Evolutionary conservation across 2,113 vertebrate genomes (phyloP).

Genomic region (Syrrhaptes paradoxus): DNA sequence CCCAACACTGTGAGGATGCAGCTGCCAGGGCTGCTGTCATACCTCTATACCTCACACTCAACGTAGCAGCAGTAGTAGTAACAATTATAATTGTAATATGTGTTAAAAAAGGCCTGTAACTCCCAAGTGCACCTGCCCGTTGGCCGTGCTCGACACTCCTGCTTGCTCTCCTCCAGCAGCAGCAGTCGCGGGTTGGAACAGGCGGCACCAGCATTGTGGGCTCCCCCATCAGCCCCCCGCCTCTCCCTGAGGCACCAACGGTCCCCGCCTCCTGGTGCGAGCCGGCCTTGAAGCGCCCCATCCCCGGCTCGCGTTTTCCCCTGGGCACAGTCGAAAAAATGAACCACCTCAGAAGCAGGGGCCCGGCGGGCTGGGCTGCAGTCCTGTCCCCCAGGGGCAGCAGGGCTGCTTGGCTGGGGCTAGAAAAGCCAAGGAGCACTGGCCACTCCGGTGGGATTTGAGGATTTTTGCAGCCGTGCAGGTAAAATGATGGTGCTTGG

Average conservation of each 20-base stretch:
- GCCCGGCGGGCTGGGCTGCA: fast-evolving
- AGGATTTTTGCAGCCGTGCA: neutral
- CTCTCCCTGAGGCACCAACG: fast-evolving
- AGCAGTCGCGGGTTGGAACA: too few species aligned
- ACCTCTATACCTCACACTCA: neutral
- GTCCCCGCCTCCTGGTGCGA: fast-evolving
- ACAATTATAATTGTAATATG: too few species aligned
- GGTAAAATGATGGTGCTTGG: fast-evolving
- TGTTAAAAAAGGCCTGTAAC: neutral
- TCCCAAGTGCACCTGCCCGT: fast-evolving
- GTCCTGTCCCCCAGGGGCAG: too few species aligned
- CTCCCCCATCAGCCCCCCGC: too few species aligned
- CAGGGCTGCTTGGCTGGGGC: neutral
- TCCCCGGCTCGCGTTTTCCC: fast-evolving
- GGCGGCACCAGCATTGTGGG: too few species aligned
- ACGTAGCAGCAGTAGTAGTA: too few species aligned
- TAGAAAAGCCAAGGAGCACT: fast-evolving
- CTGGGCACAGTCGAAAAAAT: neutral
- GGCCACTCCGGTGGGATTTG: fast-evolving
- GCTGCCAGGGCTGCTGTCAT: fast-evolving
- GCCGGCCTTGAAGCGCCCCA: fast-evolving
- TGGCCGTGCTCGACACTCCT: too few species aligned
- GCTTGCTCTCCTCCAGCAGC: too few species aligned
- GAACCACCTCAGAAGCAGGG: fast-evolving
- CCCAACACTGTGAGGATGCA: fast-evolving